Evolutionary conservation across 35 echinoderm and acorn worm species (phyloP).

Genomic region (Ophiothrix spiculata): DNA sequence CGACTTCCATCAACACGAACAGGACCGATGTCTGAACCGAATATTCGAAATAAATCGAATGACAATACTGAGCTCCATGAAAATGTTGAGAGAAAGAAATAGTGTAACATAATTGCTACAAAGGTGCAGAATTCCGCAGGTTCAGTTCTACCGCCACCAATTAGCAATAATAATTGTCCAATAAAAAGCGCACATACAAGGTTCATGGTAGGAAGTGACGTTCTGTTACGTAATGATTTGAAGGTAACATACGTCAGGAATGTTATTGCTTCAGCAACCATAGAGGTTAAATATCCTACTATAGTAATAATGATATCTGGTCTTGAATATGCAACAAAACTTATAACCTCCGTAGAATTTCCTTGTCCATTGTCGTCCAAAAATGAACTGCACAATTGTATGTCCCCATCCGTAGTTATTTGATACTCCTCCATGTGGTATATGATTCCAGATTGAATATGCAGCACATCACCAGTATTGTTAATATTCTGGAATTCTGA

Average conservation of each 20-base stretch:
- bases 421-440: not conserved
- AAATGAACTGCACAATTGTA: not conserved
- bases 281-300: not conserved
- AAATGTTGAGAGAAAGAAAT: slow-evolving; percentile 3
- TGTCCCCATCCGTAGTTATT: not conserved
- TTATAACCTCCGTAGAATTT: not conserved
- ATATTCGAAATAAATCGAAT: not conserved
- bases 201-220: slow-evolving; percentile 4
- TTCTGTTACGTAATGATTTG: not conserved
- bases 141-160: not conserved
- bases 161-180: slow-evolving; percentile 1
- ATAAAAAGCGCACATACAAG: not conserved
- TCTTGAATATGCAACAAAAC: not conserved
- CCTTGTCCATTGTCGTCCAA: not conserved
- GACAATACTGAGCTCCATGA: slow-evolving; percentile 20
- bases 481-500: not conserved
- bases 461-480: not conserved
- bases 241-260: slow-evolving; percentile 16
- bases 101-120: slow-evolving; percentile 10
- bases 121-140: not conserved
- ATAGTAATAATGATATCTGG: not conserved
- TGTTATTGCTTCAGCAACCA: slow-evolving; percentile 3
- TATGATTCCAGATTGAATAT: not conserved
- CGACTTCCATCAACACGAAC: not conserved
- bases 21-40: not conserved